Conservation (phyloP, 2,113 vertebrate genomes). For the Phalacrocorax aristotelis region DNA sequence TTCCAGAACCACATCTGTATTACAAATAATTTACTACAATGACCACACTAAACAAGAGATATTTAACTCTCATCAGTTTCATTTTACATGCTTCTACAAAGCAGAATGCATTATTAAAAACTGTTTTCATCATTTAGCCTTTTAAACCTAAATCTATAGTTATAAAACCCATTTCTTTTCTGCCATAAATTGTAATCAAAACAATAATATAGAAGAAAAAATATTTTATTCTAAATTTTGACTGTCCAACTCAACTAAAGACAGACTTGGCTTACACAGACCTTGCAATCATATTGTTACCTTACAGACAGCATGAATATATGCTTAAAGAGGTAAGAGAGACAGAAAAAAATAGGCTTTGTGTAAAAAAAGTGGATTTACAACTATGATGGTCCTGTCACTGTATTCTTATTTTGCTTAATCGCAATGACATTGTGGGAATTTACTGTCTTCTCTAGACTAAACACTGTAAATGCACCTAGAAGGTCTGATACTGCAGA, state of each 20-base stretch:
- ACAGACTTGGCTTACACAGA: not conserved
- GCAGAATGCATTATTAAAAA: not conserved
- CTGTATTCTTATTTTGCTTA: not conserved
- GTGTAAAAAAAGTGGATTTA: not conserved
- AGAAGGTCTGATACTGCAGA: not conserved
- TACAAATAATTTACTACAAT: not conserved
- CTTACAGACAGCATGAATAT: not conserved
- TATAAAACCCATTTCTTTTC: not conserved
- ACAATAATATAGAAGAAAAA: not conserved
- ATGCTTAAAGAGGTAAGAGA: not conserved
- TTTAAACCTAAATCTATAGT: not conserved
- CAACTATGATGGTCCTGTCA: not conserved
- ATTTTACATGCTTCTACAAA: not conserved
- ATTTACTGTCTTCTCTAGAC: not conserved
- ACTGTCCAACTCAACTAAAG: not conserved
- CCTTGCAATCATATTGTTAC: not conserved
- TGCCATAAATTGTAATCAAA: not conserved
- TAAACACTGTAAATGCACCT: not conserved
- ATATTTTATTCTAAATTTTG: not conserved
- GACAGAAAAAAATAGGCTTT: not conserved
- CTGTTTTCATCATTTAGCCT: not conserved
- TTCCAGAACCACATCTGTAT: slow-evolving; percentile 17
- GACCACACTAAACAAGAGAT: not conserved
- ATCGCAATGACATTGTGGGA: accelerated
- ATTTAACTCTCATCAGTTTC: slow-evolving; percentile 15